Conservation (phyloP, 2,113 vertebrate genomes). For the Murina feae region DNA sequence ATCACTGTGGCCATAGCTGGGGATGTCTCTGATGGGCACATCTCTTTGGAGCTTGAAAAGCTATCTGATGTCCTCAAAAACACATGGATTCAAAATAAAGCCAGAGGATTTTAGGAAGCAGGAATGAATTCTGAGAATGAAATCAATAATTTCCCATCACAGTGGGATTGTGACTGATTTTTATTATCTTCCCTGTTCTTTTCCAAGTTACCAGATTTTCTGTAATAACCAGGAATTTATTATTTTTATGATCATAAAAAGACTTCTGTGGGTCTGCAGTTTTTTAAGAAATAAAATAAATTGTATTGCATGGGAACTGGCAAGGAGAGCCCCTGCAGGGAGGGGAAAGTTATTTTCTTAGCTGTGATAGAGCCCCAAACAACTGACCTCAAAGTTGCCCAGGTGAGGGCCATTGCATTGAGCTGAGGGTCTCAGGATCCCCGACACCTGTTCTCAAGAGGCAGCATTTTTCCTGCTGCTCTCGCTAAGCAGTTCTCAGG, state of each 20-base stretch:
- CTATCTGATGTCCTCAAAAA: neutral
- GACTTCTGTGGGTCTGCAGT: neutral
- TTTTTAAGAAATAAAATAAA: conserved; percentile 22
- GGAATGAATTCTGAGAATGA: neutral
- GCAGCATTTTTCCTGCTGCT: neutral
- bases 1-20: too few species aligned
- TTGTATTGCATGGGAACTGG: neutral
- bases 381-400: rapidly evolving
- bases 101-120: neutral
- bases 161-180: neutral
- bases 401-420: neutral
- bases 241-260: neutral
- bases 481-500: neutral
- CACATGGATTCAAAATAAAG: neutral
- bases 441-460: neutral
- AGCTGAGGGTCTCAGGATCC: neutral
- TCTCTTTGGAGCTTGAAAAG: neutral
- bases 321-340: neutral
- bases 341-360: neutral
- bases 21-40: rapidly evolving
- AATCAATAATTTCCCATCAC: neutral
- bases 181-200: neutral
- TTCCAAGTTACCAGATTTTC: conserved; percentile 9
- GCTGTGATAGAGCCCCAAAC: neutral
- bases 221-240: neutral